Conservation (phyloP, 2,888 invertebrate genomes). For the Hedychridium roseum region DNA sequence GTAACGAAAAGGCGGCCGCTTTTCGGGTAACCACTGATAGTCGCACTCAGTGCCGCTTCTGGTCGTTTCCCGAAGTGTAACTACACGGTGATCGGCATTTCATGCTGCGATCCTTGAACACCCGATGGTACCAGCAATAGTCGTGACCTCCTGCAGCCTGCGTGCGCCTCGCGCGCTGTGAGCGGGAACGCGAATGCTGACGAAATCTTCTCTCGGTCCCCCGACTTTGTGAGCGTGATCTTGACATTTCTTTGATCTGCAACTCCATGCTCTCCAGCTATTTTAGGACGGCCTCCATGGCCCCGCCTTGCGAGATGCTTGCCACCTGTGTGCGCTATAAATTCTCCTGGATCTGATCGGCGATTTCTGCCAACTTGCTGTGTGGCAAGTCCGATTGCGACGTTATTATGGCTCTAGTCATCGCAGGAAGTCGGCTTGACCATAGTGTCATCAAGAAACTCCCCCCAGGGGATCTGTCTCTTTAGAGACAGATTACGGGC, state of each 20-base stretch:
- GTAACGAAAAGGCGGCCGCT: conserved; percentile 27
- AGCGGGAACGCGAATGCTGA: not conserved
- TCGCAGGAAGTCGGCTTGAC: too few species aligned
- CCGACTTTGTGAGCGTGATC: conserved; percentile 10
- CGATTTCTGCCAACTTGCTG: conserved; percentile 20
- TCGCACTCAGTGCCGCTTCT: conserved; percentile 43
- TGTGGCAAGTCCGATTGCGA: too few species aligned
- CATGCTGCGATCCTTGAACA: conserved; percentile 7
- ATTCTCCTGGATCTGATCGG: not conserved
- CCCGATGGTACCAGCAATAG: conserved; percentile 25
- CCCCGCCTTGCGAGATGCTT: not conserved
- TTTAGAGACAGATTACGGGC: too few species aligned
- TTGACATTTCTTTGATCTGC: not conserved
- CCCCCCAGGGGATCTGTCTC: too few species aligned
- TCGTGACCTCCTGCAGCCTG: not conserved
- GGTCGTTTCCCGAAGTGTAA: conserved; percentile 23
- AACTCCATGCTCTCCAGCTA: not conserved
- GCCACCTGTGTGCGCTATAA: not conserved
- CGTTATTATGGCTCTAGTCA: too few species aligned
- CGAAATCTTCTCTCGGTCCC: not conserved
- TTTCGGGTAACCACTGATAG: conserved; percentile 28
- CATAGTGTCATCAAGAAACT: too few species aligned
- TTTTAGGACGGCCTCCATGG: not conserved
- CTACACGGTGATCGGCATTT: conserved; percentile 20
- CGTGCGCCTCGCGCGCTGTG: not conserved